Evolutionary conservation across 2,113 vertebrate species (phyloP).

Genomic region (Mesoclemmys tuberculata): DNA sequence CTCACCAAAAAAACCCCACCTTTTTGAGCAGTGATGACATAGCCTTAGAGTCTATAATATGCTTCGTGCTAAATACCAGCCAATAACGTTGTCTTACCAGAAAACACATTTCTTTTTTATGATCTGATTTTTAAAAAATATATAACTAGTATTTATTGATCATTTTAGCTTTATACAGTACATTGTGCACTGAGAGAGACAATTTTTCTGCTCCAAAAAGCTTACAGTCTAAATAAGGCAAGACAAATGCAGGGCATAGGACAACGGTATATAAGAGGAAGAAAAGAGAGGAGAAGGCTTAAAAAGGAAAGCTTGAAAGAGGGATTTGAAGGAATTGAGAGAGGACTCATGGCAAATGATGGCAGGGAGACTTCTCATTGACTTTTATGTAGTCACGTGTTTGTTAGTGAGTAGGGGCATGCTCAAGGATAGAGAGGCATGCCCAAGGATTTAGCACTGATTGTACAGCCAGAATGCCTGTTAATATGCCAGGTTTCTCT

Average conservation of each 20-base stretch:
- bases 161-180: neutral
- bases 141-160: neutral
- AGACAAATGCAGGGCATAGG: neutral
- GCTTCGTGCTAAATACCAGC: neutral
- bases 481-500: neutral
- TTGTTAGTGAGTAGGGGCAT: neutral
- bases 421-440: neutral
- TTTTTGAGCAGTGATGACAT: neutral
- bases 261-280: neutral
- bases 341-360: neutral
- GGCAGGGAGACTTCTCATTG: neutral
- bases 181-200: neutral
- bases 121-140: neutral
- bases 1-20: neutral
- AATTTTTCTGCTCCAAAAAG: neutral
- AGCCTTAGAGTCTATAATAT: neutral
- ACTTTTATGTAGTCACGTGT: neutral
- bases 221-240: neutral
- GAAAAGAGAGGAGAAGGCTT: neutral
- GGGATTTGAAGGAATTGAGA: neutral
- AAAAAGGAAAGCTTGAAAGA: neutral
- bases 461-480: neutral
- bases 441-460: too few species aligned
- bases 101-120: neutral
- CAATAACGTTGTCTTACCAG: neutral